These are phyloP conservation scores for Peribatodes rhomboidaria DNA, from an alignment of 2,888 invertebrate species.

Conservation along the genomic window DNA sequence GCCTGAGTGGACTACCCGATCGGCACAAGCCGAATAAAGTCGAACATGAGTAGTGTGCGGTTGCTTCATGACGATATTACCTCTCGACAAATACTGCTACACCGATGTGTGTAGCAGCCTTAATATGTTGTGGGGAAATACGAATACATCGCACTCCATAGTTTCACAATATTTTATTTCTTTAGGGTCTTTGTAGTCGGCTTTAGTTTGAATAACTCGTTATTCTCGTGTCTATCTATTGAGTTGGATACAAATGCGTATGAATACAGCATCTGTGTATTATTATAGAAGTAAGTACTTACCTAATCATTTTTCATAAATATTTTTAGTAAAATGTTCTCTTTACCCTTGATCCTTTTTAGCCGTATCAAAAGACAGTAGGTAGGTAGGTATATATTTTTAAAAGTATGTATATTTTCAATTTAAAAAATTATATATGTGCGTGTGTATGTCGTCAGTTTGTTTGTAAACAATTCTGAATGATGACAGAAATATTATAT, in stretches of 20 bases:
- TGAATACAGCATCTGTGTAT: background rate
- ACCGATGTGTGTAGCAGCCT: too few relatives aligned
- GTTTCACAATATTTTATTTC: slow-evolving; percentile 11
- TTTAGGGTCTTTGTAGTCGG: slow-evolving; percentile 1
- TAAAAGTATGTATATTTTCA: background rate
- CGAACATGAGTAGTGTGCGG: too few relatives aligned
- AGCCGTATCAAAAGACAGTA: background rate
- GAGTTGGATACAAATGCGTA: too few relatives aligned
- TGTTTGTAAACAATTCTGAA: slow-evolving; percentile 2
- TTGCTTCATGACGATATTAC: too few relatives aligned
- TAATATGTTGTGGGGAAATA: slow-evolving; percentile 53
- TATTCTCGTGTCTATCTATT: background rate
- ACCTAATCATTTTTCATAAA: too few relatives aligned
- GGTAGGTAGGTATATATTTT: background rate
- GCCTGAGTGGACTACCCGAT: too few relatives aligned
- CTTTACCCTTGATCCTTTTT: background rate
- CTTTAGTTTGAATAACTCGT: background rate
- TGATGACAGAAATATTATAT: slow-evolving; percentile 17
- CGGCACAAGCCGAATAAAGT: too few relatives aligned
- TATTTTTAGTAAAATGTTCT: too few relatives aligned
- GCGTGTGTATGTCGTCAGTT: background rate
- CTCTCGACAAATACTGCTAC: too few relatives aligned
- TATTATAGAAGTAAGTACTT: too few relatives aligned
- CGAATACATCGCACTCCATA: slow-evolving; percentile 50
- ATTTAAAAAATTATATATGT: background rate